Conservation (phyloP, 2,888 invertebrate genomes). For the Eulithis prunata region DNA sequence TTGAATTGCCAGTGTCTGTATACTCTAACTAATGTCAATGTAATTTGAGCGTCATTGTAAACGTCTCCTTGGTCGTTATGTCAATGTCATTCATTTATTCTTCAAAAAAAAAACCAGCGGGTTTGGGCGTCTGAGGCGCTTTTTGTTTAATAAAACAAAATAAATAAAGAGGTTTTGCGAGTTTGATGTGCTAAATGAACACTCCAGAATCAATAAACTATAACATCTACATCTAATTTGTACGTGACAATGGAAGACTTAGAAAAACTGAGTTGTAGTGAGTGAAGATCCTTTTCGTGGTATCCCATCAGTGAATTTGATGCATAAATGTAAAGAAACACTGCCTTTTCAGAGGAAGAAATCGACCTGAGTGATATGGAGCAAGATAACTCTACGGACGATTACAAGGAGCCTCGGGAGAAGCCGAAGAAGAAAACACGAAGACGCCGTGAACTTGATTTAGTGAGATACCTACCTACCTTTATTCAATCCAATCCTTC, state of each 20-base stretch:
- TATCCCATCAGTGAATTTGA: neutral
- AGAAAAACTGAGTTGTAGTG: constrained; percentile 78
- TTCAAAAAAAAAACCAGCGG: too few species aligned
- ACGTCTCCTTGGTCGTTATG: too few species aligned
- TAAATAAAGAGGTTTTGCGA: neutral
- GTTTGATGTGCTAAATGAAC: neutral
- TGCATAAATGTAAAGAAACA: neutral
- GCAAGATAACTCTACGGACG: constrained; percentile 65
- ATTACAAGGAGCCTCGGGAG: constrained; percentile 65
- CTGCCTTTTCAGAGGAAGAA: constrained; percentile 66
- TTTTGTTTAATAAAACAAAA: too few species aligned
- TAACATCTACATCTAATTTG: neutral
- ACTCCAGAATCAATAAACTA: too few species aligned
- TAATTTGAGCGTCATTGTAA: too few species aligned
- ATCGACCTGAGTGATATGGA: constrained; percentile 78
- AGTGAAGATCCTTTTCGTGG: constrained; percentile 46
- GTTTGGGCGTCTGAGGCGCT: too few species aligned
- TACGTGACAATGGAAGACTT: constrained; percentile 62
- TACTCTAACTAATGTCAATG: too few species aligned
- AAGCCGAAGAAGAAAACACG: constrained; percentile 72
- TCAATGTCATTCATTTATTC: too few species aligned
- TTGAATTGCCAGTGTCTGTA: too few species aligned
- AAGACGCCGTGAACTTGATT: constrained; percentile 76
- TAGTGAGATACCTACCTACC: constrained; percentile 53
- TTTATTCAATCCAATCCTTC: neutral